Evolutionary conservation across 2,888 invertebrate genomes (phyloP).

Genomic region (Ochropleura leucogaster): DNA sequence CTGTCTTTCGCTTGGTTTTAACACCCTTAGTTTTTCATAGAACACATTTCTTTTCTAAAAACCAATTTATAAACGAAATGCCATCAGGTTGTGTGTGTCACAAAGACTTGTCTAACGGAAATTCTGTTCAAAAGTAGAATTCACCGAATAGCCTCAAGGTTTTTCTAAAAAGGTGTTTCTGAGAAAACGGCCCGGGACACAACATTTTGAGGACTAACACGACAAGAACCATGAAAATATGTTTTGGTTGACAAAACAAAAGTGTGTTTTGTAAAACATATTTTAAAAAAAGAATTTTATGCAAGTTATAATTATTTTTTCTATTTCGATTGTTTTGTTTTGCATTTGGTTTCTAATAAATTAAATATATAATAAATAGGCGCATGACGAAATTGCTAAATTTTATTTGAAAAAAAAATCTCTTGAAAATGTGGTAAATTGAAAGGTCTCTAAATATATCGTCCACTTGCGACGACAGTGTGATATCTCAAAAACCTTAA

Average conservation of each 20-base stretch:
- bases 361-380: too few species aligned
- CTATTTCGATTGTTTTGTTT: neutral
- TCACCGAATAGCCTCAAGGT: conserved; percentile 44
- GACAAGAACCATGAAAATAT: neutral
- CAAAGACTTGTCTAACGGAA: conserved; percentile 35
- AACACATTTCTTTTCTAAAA: neutral
- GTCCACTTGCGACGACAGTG: too few species aligned
- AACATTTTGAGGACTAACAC: conserved; percentile 25
- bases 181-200: conserved; percentile 15
- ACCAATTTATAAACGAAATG: neutral
- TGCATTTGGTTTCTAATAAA: too few species aligned
- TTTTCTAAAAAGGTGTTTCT: conserved; percentile 28
- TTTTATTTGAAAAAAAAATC: too few species aligned
- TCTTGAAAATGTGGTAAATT: too few species aligned
- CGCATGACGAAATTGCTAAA: too few species aligned
- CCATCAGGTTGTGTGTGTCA: conserved; percentile 10
- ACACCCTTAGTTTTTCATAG: too few species aligned
- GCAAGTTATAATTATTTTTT: neutral
- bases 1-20: too few species aligned
- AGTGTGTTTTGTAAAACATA: neutral
- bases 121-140: conserved; percentile 34
- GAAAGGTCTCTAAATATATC: too few species aligned
- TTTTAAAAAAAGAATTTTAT: neutral
- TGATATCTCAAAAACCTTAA: too few species aligned
- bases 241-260: neutral